Base-by-base conservation (phyloP, 2,113 vertebrate species). In the Hipposideros armiger region DNA sequence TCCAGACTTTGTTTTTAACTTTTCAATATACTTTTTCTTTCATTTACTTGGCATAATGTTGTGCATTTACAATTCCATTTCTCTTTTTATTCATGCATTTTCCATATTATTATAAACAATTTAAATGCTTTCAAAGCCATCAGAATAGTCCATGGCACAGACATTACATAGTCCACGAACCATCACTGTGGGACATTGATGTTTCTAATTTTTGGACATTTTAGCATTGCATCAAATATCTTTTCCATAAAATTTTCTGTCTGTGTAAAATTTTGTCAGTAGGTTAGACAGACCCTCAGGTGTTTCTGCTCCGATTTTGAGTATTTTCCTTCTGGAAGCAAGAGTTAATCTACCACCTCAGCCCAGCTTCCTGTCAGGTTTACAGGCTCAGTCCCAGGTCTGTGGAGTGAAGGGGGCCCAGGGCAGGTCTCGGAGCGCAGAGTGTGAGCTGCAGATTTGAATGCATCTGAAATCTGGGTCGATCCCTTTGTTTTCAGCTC, bases 401-500 rank as follows among this genome's bases (percentile, higher is more conserved):
- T 95, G 45, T 82, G 58, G 70, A 95, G 47, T 26, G 82, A 94
- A 73, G 50, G 58, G 52, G 94, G 73, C 58, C 77, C 56, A 30
- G 14, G 32, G n/a, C 72, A 73, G 56, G 24, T 78, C 84, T 98
- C 95, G 89, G 98, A 97, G 91, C 87, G 62, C 87, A 95, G 96
- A 97, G 87, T 80, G 42, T 97, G 94, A 97, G 96, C 87, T 90
- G 82, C 62, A 90, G 70, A 86, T 97, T 93, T 67, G 87, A 89
- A 50, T 72, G 88, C 96, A 36, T 97, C 90, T 96, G 95, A 98
- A 98, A 98, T 96, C 89, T 15, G 0, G 86, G 91, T 90, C 97
- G 97, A 98, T 98, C 95, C 81, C 30, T 96, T 98, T 98, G 96
- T 98, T 98, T 98, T 98, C 96, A 97, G 87, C 88, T 98, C 96